phyloP scores from a whole-genome alignment of 2,888 invertebrate species.

The Luperina testacea region DNA sequence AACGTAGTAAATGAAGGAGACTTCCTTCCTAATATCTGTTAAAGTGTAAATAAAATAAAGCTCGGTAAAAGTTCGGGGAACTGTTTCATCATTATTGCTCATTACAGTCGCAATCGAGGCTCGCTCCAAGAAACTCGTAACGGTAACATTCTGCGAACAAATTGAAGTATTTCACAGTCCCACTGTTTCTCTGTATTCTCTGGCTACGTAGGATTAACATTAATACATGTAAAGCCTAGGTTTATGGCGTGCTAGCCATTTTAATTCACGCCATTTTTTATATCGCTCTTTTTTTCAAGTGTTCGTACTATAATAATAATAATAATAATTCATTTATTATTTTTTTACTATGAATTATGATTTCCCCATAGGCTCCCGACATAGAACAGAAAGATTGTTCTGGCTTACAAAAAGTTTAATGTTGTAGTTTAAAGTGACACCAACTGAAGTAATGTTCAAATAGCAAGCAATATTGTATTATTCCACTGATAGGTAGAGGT shows the following conservation, averaged over 20 bases:
- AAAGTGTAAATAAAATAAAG: slow-evolving; percentile 72
- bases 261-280: slow-evolving; percentile 43
- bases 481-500: background rate
- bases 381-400: background rate
- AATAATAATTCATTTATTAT: too few relatives aligned
- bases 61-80: slow-evolving; percentile 63
- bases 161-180: slow-evolving; percentile 74
- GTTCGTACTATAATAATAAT: too few relatives aligned
- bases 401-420: background rate
- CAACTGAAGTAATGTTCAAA: background rate
- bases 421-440: background rate
- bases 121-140: slow-evolving; percentile 80
- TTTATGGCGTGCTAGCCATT: slow-evolving; percentile 32
- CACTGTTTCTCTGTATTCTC: slow-evolving; percentile 55
- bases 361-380: background rate
- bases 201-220: slow-evolving; percentile 36
- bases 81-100: slow-evolving; percentile 86
- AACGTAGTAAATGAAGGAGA: slow-evolving; percentile 36
- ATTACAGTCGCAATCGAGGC: slow-evolving; percentile 86
- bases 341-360: slow-evolving; percentile 13
- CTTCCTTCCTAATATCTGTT: slow-evolving; percentile 61
- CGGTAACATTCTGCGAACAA: slow-evolving; percentile 79
- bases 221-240: slow-evolving; percentile 35
- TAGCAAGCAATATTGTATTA: background rate
- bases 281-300: slow-evolving; percentile 23